phyloP scores from a whole-genome alignment of 2,797 vertebrate genomes.

The Onychomys arenicola region DNA sequence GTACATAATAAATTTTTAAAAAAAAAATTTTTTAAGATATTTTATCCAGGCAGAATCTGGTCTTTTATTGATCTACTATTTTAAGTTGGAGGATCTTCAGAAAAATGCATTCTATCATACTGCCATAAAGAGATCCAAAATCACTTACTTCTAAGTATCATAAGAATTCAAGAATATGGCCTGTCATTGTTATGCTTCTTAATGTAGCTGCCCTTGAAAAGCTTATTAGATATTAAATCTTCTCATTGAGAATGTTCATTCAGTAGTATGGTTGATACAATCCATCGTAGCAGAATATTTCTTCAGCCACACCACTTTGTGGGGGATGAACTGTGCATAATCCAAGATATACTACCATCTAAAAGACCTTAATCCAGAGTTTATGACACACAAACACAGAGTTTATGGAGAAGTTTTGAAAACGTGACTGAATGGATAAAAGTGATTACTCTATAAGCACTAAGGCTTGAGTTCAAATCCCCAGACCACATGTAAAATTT shows the following conservation, averaged over 20 bases:
- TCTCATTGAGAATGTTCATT: background rate
- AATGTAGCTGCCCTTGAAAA: background rate
- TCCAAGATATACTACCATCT: background rate
- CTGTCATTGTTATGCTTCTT: too few species aligned
- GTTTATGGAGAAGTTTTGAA: background rate
- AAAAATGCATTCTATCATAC: background rate
- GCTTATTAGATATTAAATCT: background rate
- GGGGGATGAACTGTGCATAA: background rate
- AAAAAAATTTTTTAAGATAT: too few species aligned
- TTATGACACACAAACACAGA: background rate
- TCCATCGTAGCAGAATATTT: background rate
- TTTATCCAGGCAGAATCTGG: background rate
- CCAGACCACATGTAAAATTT: background rate
- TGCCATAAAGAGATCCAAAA: background rate
- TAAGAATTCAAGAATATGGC: background rate
- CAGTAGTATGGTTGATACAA: background rate
- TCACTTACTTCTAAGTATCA: slow-evolving; percentile 15
- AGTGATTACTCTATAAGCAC: background rate
- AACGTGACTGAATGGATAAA: background rate
- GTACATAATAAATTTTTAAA: too few species aligned
- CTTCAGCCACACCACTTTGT: background rate
- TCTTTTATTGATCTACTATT: slow-evolving; percentile 12
- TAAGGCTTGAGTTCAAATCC: background rate
- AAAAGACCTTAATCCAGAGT: background rate
- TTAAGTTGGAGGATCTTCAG: background rate